Evolutionary conservation across 2,113 vertebrate genomes (phyloP).

Genomic region (Aldabrachelys gigantea): DNA sequence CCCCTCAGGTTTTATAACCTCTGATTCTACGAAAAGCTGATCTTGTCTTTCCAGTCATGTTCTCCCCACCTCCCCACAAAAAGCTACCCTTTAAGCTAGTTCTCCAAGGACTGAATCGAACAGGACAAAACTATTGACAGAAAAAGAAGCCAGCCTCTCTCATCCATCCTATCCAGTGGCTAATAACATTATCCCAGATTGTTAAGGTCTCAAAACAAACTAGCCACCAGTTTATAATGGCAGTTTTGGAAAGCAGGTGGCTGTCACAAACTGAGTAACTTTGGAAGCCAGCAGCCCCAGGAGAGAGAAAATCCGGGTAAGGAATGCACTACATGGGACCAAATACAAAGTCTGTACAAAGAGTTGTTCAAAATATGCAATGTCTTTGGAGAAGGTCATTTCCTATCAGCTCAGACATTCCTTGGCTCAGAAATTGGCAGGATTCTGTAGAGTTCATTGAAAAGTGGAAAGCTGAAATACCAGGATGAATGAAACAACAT

Average conservation of each 20-base stretch:
- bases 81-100: neutral
- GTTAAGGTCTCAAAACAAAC: neutral
- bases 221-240: neutral
- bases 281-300: neutral
- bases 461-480: constrained; percentile 55
- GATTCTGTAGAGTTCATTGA: constrained; percentile 30
- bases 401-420: constrained; percentile 29
- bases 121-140: neutral
- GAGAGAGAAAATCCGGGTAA: neutral
- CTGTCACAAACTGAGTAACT: neutral
- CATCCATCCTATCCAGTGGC: neutral
- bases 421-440: constrained; percentile 26
- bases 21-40: constrained; percentile 24
- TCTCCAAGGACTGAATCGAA: neutral
- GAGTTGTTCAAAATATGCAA: neutral
- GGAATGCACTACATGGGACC: neutral
- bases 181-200: neutral
- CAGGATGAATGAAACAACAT: constrained; percentile 54
- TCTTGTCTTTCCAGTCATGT: constrained; percentile 4
- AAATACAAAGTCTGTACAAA: constrained; percentile 9
- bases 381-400: constrained; percentile 59
- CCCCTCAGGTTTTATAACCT: constrained; percentile 34
- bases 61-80: neutral
- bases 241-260: neutral
- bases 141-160: neutral